phyloP scores from a whole-genome alignment of 2,888 invertebrate genomes.

The Teleiodes luculella region DNA sequence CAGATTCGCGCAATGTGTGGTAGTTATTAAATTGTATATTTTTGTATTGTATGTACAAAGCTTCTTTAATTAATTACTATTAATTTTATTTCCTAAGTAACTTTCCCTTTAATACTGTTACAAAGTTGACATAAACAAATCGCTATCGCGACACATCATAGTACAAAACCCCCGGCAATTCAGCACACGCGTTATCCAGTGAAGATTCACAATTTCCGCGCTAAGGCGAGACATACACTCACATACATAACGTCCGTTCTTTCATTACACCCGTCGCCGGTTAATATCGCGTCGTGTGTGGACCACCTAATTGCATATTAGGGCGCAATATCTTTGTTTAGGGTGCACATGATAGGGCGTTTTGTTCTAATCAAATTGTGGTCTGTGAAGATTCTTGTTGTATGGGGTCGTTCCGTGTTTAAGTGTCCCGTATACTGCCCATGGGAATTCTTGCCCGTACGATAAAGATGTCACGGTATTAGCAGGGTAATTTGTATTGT shows the following conservation, averaged over 20 bases:
- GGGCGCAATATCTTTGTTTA: slow-evolving; percentile 28
- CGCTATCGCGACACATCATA: slow-evolving; percentile 31
- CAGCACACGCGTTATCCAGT: slow-evolving; percentile 45
- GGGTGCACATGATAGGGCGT: slow-evolving; percentile 14
- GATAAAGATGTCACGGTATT: background rate
- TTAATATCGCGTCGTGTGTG: slow-evolving; percentile 35
- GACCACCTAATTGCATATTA: slow-evolving; percentile 55
- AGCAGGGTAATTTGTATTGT: no score
- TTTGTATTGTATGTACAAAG: no score
- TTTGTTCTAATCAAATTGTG: slow-evolving; percentile 18
- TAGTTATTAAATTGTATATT: no score
- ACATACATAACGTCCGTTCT: slow-evolving; percentile 35
- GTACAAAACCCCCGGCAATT: slow-evolving; percentile 36
- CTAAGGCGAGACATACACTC: slow-evolving; percentile 27
- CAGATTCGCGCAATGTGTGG: no score
- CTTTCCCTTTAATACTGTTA: no score
- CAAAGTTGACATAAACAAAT: slow-evolving; percentile 2
- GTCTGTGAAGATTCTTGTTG: background rate
- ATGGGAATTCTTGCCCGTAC: background rate
- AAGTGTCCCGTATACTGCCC: background rate
- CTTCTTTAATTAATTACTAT: no score
- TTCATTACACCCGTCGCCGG: slow-evolving; percentile 45
- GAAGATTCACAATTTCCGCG: slow-evolving; percentile 45
- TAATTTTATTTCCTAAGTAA: no score
- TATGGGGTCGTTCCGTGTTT: background rate